Evolutionary conservation across 2,113 vertebrate species (phyloP).

Genomic region (Albula glossodonta): DNA sequence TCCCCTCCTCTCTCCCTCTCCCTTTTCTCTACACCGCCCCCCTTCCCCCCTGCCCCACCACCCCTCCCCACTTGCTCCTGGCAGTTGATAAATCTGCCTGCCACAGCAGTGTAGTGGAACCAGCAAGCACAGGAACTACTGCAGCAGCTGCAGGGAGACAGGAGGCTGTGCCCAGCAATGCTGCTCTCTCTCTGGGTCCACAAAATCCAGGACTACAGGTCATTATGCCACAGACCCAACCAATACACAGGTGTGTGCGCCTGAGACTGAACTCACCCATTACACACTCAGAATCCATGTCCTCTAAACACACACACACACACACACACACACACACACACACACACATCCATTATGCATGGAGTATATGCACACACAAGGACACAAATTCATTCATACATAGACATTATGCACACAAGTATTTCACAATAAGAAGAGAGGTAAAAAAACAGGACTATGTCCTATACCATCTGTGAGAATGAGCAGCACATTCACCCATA

Average conservation of each 20-base stretch:
- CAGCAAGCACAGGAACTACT: neutral
- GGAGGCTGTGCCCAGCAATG: neutral
- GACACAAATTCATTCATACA: neutral
- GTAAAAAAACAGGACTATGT: neutral
- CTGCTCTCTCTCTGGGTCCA: neutral
- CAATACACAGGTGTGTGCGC: neutral
- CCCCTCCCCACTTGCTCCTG: slow-evolving; percentile 11
- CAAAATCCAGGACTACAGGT: neutral
- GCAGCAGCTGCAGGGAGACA: neutral
- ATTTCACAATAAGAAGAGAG: too few species aligned
- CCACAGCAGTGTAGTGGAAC: neutral
- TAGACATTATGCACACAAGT: neutral
- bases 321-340: neutral
- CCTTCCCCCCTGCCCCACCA: neutral
- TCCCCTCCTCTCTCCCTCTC: neutral
- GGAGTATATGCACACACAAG: neutral
- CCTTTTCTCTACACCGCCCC: neutral
- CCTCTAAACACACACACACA: neutral
- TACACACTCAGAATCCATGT: neutral
- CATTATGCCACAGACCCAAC: neutral
- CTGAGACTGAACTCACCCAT: neutral
- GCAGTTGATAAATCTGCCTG: slow-evolving; percentile 25
- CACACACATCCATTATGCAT: neutral
- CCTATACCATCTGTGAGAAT: neutral
- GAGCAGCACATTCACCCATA: neutral